phyloP scores from a whole-genome alignment of 2,797 vertebrate species.

The Clamator glandarius region DNA sequence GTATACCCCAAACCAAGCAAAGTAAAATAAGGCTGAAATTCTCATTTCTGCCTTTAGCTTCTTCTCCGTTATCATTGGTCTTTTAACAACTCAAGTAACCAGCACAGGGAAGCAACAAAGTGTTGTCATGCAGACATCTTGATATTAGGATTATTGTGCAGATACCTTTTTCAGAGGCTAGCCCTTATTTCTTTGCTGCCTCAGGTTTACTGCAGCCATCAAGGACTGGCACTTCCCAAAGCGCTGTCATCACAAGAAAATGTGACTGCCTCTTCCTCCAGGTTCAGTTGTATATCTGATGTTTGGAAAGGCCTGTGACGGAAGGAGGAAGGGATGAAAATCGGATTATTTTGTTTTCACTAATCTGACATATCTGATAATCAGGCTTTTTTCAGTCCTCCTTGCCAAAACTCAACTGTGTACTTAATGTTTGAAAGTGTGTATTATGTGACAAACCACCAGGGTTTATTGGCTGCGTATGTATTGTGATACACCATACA shows the following conservation, averaged over 20 bases:
- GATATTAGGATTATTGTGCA: not conserved
- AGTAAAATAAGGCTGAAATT: not conserved
- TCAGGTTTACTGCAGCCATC: not conserved
- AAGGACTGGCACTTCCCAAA: not conserved
- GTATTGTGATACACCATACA: not conserved
- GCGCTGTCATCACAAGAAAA: not conserved
- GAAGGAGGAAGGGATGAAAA: not conserved
- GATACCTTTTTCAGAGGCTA: not conserved
- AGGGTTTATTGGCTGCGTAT: not conserved
- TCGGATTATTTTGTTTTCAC: not conserved
- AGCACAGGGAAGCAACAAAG: not conserved
- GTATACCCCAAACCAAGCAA: not conserved
- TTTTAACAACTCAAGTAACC: not conserved
- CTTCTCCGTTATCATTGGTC: not conserved
- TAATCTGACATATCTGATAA: not conserved
- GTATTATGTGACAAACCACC: not conserved
- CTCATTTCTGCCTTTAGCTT: not conserved
- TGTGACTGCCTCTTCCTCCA: not conserved
- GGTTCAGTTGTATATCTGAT: not conserved
- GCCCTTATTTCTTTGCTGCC: not conserved
- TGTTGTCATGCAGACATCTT: not conserved
- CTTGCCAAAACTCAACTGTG: not conserved
- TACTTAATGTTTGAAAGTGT: not conserved
- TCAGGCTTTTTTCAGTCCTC: not conserved
- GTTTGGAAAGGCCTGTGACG: not conserved